Percentiles rank a stretch among this genome's conserved stretches.
Conservation (phyloP, 2,113 vertebrate genomes). For the Tupaia tana region DNA sequence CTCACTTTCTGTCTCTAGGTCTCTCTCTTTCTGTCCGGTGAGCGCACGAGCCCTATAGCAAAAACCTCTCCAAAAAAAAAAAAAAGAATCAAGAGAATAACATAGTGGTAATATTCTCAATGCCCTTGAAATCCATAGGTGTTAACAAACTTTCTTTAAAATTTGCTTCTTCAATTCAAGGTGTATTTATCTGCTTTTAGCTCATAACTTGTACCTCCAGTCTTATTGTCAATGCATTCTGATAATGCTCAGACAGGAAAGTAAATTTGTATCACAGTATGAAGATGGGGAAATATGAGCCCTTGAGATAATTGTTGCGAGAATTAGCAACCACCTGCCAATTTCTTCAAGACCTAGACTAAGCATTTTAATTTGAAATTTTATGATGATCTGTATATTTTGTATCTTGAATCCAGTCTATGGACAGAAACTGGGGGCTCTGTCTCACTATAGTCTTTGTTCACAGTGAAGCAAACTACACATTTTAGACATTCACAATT, state of each 20-base stretch:
- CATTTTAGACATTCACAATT: not conserved
- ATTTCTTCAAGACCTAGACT: not conserved
- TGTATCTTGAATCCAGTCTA: not conserved
- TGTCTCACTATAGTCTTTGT: not conserved
- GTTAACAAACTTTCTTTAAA: slow-evolving; percentile 47
- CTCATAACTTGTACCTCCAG: not conserved
- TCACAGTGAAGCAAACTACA: not conserved
- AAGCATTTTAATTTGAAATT: slow-evolving; percentile 39
- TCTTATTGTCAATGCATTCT: slow-evolving; percentile 19
- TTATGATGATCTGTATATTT: not conserved
- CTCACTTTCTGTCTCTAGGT: too few relatives aligned
- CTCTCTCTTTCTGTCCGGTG: too few relatives aligned
- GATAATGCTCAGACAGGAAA: slow-evolving; percentile 8
- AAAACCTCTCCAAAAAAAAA: too few relatives aligned
- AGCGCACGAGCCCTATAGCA: too few relatives aligned
- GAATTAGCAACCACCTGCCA: slow-evolving; percentile 10
- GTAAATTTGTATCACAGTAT: not conserved
- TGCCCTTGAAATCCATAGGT: not conserved
- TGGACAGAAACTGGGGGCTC: not conserved
- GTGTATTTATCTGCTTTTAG: slow-evolving; percentile 4
- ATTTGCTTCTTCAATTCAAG: not conserved
- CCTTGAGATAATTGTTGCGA: slow-evolving; percentile 20
- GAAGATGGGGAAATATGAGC: not conserved
- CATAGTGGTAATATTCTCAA: not conserved
- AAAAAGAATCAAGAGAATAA: not conserved